A percentile compares a stretch with the other conserved stretches of the same genome.
Evolutionary conservation across 1,140 invertebrate genomes (phyloP).

Genomic region (Aphis gossypii): DNA sequence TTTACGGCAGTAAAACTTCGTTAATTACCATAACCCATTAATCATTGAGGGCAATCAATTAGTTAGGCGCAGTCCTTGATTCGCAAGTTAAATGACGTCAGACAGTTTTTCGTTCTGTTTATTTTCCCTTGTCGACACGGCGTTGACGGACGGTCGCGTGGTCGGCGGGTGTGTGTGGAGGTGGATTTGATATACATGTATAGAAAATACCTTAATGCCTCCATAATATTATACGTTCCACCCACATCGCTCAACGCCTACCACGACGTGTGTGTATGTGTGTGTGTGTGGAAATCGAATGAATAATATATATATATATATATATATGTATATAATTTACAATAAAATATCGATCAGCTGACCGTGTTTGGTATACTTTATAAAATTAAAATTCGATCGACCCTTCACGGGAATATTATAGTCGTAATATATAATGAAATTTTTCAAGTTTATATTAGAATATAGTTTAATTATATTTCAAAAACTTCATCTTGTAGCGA

Average conservation of each 20-base stretch:
- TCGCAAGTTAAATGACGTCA: constrained; percentile 41
- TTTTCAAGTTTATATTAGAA: neutral
- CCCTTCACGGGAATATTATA: neutral
- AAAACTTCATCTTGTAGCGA: neutral
- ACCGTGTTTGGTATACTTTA: neutral
- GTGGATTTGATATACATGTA: neutral
- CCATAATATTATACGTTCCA: neutral
- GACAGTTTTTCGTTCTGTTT: constrained; percentile 20
- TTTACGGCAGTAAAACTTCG: constrained; percentile 50
- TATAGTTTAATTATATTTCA: neutral
- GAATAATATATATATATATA: neutral
- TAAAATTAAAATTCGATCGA: constrained; percentile 12
- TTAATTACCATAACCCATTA: constrained; percentile 56
- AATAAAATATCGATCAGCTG: constrained; percentile 11
- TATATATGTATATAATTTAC: neutral
- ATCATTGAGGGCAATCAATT: constrained; percentile 47
- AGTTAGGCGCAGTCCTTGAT: constrained; percentile 42
- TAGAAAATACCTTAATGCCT: constrained; percentile 13
- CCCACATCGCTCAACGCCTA: neutral
- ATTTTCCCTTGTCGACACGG: neutral
- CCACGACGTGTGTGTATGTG: neutral
- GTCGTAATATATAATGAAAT: neutral
- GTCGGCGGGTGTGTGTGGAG: neutral
- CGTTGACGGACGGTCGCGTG: neutral
- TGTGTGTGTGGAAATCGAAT: neutral